These are phyloP conservation scores for Megaceryle maxima DNA, from an alignment of 2,113 vertebrate species.

Conservation along the genomic window DNA sequence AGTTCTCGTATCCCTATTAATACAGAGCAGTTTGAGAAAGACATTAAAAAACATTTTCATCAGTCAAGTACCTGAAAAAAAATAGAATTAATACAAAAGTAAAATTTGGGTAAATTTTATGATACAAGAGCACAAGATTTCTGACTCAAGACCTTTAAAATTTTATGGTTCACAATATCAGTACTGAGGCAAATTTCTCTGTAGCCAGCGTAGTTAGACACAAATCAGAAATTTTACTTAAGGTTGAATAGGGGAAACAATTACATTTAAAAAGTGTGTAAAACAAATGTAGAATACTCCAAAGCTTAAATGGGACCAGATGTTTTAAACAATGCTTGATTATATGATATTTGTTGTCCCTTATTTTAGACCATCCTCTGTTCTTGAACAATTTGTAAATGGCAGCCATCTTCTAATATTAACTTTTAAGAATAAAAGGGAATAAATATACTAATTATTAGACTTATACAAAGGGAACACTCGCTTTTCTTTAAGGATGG, in stretches of 20 bases:
- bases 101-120: not conserved
- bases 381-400: slow-evolving; percentile 1
- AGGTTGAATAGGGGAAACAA: not conserved
- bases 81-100: not conserved
- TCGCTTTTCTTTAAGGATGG: not conserved
- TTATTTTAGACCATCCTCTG: not conserved
- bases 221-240: not conserved
- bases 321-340: slow-evolving; percentile 40
- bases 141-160: not conserved
- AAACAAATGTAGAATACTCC: not conserved
- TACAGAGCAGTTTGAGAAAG: not conserved
- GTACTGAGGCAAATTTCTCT: not conserved
- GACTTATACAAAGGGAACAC: not conserved
- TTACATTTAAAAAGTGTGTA: not conserved
- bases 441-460: not conserved
- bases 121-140: not conserved
- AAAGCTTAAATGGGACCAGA: slow-evolving; percentile 10
- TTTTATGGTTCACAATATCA: not conserved
- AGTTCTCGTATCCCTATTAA: not conserved
- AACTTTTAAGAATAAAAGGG: not conserved
- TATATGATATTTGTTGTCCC: not conserved
- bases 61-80: not conserved
- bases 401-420: not conserved
- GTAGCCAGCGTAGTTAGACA: not conserved
- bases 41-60: not conserved